Percentiles rank a stretch among this genome's conserved stretches.
phyloP scores from a whole-genome alignment of 1,140 invertebrate species.

The Meteorus sp. region DNA sequence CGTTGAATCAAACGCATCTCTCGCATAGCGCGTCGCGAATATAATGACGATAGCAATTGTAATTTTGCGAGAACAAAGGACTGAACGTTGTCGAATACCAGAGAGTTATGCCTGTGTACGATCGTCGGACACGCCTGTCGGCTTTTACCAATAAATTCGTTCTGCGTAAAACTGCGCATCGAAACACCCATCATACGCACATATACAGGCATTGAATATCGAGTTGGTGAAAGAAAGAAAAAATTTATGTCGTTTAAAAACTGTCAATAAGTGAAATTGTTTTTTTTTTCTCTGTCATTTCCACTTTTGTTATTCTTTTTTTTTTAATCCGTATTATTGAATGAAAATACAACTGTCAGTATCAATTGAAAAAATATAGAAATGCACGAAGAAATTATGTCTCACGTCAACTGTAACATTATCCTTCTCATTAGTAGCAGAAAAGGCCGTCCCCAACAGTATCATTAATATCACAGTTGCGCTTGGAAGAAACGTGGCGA shows the following conservation, averaged over 20 bases:
- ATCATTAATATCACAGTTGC: constrained; percentile 23
- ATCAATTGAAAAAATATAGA: constrained; percentile 1
- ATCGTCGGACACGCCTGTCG: constrained; percentile 26
- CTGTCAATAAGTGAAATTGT: no score
- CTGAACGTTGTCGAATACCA: constrained; percentile 30
- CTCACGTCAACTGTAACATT: constrained; percentile 5
- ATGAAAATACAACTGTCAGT: constrained; percentile 3
- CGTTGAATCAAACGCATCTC: constrained; percentile 52
- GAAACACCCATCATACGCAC: neutral
- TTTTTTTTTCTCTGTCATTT: no score
- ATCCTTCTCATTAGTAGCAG: constrained; percentile 21
- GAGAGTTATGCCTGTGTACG: constrained; percentile 46
- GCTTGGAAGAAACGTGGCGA: constrained; percentile 25
- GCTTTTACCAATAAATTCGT: constrained; percentile 32
- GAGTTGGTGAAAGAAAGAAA: no score
- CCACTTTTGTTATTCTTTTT: no score
- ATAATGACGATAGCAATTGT: constrained; percentile 56
- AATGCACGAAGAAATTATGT: neutral
- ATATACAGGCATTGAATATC: no score
- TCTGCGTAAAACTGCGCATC: constrained; percentile 15
- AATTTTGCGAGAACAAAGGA: constrained; percentile 53
- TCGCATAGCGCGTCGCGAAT: constrained; percentile 45
- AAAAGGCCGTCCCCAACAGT: constrained; percentile 7
- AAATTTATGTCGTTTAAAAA: neutral
- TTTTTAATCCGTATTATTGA: no score